Evolutionary conservation across 1,140 invertebrate genomes (phyloP).

Genomic region (Paralvinella palmiformis): DNA sequence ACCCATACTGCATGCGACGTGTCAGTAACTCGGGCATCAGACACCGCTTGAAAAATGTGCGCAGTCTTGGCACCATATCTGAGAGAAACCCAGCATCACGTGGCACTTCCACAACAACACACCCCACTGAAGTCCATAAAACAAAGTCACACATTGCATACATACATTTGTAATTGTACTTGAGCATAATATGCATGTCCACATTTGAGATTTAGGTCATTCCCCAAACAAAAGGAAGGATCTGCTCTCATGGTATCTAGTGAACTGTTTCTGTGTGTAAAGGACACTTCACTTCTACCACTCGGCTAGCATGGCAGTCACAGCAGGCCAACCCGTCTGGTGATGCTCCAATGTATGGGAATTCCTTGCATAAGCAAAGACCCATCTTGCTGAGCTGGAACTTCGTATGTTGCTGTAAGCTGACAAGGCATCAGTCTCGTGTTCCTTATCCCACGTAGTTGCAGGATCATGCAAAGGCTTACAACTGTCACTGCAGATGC

Average conservation of each 20-base stretch:
- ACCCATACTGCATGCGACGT: no score
- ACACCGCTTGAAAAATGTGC: no score
- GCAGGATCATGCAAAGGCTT: no score
- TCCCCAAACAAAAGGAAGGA: slow-evolving; percentile 5
- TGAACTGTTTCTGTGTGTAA: not conserved
- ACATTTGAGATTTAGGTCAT: not conserved
- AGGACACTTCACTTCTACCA: slow-evolving; percentile 7
- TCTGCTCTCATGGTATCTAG: not conserved
- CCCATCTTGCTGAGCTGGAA: not conserved
- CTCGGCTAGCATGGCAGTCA: slow-evolving; percentile 2
- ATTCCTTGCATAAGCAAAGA: not conserved
- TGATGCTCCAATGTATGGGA: not conserved
- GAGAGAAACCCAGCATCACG: no score
- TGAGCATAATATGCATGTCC: not conserved
- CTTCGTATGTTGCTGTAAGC: not conserved
- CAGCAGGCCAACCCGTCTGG: not conserved
- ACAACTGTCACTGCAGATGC: no score
- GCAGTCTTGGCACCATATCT: no score
- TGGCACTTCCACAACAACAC: no score
- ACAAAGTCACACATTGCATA: not conserved
- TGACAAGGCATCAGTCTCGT: not conserved
- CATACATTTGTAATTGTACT: not conserved
- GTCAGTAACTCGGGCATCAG: no score
- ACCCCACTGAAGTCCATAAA: no score
- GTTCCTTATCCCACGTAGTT: not conserved